A percentile compares a stretch with the other conserved stretches of the same genome.
These are phyloP conservation scores for Drosophila albomicans DNA, from an alignment of 1,140 invertebrate genomes.

Conservation along the genomic window DNA sequence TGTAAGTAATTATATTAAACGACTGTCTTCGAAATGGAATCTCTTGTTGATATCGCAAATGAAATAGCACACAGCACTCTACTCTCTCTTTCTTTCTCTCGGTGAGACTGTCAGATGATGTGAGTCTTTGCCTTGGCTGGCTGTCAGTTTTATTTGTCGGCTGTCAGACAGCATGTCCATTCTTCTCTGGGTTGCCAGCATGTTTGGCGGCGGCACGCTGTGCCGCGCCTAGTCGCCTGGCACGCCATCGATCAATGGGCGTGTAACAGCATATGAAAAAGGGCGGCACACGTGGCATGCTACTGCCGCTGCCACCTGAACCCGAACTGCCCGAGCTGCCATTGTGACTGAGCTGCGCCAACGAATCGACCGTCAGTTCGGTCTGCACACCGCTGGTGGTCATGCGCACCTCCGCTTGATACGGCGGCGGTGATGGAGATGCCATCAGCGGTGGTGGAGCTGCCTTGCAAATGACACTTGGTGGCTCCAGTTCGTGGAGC, in stretches of 20 bases:
- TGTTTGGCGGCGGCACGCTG: constrained; percentile 28
- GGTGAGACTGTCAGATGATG: neutral
- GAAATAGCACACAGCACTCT: constrained; percentile 67
- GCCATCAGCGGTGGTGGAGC: constrained; percentile 37
- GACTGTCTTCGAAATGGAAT: constrained; percentile 81
- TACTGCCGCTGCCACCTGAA: neutral
- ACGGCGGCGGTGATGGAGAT: constrained; percentile 4
- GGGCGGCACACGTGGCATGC: constrained; percentile 55
- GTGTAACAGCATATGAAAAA: constrained; percentile 84
- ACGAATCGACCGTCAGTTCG: constrained; percentile 73
- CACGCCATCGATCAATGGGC: constrained; percentile 81
- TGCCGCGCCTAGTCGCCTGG: constrained; percentile 58
- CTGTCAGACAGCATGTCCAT: constrained; percentile 73
- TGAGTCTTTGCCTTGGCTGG: constrained; percentile 9
- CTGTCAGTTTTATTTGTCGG: neutral
- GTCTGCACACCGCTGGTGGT: constrained; percentile 81
- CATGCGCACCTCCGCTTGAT: constrained; percentile 63
- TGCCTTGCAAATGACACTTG: constrained; percentile 78
- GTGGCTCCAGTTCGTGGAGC: constrained; percentile 73
- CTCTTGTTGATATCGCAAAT: constrained; percentile 84
- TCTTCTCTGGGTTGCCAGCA: constrained; percentile 24
- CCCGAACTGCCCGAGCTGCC: constrained; percentile 30
- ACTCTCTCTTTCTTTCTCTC: too few relatives aligned
- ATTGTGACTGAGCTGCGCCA: constrained; percentile 64
- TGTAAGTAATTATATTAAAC: constrained; percentile 48